Conservation (phyloP, 2,113 vertebrate species). For the Periophthalmus modestus region DNA sequence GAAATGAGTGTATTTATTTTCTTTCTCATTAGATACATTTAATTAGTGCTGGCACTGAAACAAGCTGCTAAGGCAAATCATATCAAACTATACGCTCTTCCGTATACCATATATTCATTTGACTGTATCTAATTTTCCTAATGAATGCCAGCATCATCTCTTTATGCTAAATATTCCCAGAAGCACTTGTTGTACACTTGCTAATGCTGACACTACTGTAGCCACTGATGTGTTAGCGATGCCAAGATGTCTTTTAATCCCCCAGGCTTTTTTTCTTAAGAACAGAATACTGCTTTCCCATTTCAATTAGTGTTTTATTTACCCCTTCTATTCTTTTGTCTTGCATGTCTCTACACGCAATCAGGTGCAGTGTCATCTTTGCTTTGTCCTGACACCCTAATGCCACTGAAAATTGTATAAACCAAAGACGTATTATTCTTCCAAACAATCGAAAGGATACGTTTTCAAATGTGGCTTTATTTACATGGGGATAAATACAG, state of each 20-base stretch:
- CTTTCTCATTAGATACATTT: neutral
- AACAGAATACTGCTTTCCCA: conserved; percentile 46
- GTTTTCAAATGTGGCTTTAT: conserved; percentile 27
- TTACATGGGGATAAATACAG: conserved; percentile 18
- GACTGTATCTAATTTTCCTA: neutral
- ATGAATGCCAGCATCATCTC: conserved; percentile 7
- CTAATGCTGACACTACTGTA: conserved; percentile 31
- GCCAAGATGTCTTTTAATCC: conserved; percentile 40
- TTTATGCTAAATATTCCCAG: conserved; percentile 42
- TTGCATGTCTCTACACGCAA: conserved; percentile 49
- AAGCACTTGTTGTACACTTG: conserved; percentile 19
- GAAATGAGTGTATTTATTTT: neutral
- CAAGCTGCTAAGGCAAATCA: neutral
- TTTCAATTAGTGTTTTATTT: conserved; percentile 55
- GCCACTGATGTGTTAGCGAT: conserved; percentile 42
- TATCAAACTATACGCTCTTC: neutral
- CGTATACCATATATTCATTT: neutral
- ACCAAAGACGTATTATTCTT: conserved; percentile 51
- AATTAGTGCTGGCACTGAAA: neutral
- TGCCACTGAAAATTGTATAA: conserved; percentile 53
- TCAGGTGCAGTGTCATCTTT: conserved; percentile 61
- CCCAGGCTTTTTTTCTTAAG: conserved; percentile 29
- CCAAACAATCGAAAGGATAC: conserved; percentile 24
- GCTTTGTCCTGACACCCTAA: conserved; percentile 53
- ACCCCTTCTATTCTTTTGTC: conserved; percentile 47